Conservation (phyloP, 1,140 invertebrate species). For the Drosophila sulfurigaster region DNA sequence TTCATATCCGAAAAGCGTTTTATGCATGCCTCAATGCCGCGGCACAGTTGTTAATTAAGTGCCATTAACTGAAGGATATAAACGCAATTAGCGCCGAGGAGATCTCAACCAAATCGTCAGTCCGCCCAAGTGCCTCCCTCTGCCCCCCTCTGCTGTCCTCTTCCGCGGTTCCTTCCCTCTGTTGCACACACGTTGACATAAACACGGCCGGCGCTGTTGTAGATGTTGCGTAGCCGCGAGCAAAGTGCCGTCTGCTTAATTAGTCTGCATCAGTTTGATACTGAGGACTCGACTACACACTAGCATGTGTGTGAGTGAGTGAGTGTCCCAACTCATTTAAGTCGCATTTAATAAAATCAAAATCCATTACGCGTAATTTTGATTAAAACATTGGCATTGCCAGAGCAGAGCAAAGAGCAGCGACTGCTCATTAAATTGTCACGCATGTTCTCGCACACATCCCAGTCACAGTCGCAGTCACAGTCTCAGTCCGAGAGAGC, state of each 20-base stretch:
- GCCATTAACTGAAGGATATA: slow-evolving; percentile 84
- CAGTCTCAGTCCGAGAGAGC: not conserved
- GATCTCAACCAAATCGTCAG: slow-evolving; percentile 78
- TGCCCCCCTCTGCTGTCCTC: not conserved
- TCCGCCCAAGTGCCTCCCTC: not conserved
- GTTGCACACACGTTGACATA: slow-evolving; percentile 11
- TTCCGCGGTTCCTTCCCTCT: no score
- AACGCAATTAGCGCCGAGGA: slow-evolving; percentile 80
- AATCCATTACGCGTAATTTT: slow-evolving; percentile 82
- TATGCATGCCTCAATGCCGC: slow-evolving; percentile 66
- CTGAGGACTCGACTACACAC: not conserved
- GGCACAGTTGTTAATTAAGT: slow-evolving; percentile 82
- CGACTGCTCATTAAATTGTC: slow-evolving; percentile 80
- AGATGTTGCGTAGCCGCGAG: slow-evolving; percentile 76
- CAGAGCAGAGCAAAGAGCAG: slow-evolving; percentile 17
- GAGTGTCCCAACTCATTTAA: slow-evolving; percentile 74
- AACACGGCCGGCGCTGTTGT: slow-evolving; percentile 70
- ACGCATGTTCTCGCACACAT: slow-evolving; percentile 63
- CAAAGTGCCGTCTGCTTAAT: slow-evolving; percentile 78
- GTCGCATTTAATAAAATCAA: slow-evolving; percentile 84
- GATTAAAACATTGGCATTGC: slow-evolving; percentile 76
- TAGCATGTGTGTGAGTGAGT: not conserved
- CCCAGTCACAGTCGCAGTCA: not conserved
- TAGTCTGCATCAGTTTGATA: slow-evolving; percentile 63
- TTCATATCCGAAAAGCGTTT: slow-evolving; percentile 54